Percentiles rank a stretch among this genome's conserved stretches.
These are phyloP conservation scores for Spialia ferax DNA, from an alignment of 2,888 invertebrate species.

Conservation along the genomic window DNA sequence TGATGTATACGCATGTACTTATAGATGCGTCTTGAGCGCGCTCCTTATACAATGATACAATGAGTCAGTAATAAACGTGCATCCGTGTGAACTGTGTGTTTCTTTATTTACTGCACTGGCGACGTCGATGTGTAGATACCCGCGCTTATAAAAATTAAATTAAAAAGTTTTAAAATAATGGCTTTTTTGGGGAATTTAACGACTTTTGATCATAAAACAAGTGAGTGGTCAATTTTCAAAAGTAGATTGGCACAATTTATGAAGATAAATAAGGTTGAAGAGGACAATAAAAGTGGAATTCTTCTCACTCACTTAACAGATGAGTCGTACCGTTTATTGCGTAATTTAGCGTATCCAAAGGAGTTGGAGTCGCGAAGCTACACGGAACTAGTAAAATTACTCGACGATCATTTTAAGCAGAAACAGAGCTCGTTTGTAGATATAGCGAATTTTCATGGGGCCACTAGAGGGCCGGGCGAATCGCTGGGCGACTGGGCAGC, in stretches of 20 bases:
- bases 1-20: not conserved
- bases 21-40: not conserved
- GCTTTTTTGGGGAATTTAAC: not conserved
- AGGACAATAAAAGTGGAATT: conserved; percentile 6
- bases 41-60: not conserved
- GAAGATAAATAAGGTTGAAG: not conserved
- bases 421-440: conserved; percentile 38
- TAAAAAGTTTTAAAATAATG: too few relatives aligned
- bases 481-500: conserved; percentile 40
- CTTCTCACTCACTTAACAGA: conserved; percentile 38
- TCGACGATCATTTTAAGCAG: conserved; percentile 37
- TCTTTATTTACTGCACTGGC: not conserved
- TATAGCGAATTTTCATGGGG: conserved; percentile 38
- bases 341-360: conserved; percentile 42
- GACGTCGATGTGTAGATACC: conserved; percentile 1
- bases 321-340: conserved; percentile 39
- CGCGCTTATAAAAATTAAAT: not conserved
- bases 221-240: not conserved
- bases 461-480: conserved; percentile 37
- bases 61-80: not conserved
- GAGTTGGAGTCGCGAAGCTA: conserved; percentile 39
- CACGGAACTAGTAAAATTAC: conserved; percentile 37
- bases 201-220: not conserved
- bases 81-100: not conserved
- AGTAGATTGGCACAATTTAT: not conserved